phyloP scores from a whole-genome alignment of 2,113 vertebrate species.

The Solea solea region DNA sequence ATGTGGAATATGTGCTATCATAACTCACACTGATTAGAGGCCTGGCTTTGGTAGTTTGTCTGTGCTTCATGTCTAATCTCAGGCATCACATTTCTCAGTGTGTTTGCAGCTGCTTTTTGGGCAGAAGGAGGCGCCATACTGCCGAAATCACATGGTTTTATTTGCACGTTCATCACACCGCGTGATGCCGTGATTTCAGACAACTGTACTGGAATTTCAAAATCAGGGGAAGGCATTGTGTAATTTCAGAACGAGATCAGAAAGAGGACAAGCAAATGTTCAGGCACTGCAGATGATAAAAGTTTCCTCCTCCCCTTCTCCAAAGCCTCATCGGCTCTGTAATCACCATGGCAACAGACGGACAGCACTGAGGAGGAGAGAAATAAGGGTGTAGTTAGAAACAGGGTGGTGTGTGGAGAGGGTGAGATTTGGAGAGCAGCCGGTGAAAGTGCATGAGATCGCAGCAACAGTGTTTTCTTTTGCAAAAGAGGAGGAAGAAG shows the following conservation, averaged over 20 bases:
- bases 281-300: neutral
- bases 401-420: conserved; percentile 45
- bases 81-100: conserved; percentile 19
- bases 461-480: conserved; percentile 19
- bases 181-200: too few species aligned
- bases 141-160: neutral
- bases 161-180: too few species aligned
- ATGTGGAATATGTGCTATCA: conserved; percentile 9
- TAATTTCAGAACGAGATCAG: too few species aligned
- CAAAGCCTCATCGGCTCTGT: conserved; percentile 39
- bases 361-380: conserved; percentile 59
- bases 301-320: conserved; percentile 2
- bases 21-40: conserved; percentile 9
- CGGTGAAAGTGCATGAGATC: conserved; percentile 21
- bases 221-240: too few species aligned
- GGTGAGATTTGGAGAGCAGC: conserved; percentile 18
- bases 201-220: too few species aligned
- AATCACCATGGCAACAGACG: conserved; percentile 57
- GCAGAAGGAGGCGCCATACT: conserved; percentile 55
- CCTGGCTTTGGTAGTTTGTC: conserved; percentile 7
- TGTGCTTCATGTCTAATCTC: conserved; percentile 12
- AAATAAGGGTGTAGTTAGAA: conserved; percentile 57
- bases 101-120: conserved; percentile 25
- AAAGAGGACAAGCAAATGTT: neutral
- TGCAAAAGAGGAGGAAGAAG: conserved; percentile 32